A percentile compares a stretch with the other conserved stretches of the same genome.
Conservation (phyloP, 1,140 invertebrate species). For the Drosophila truncata region DNA sequence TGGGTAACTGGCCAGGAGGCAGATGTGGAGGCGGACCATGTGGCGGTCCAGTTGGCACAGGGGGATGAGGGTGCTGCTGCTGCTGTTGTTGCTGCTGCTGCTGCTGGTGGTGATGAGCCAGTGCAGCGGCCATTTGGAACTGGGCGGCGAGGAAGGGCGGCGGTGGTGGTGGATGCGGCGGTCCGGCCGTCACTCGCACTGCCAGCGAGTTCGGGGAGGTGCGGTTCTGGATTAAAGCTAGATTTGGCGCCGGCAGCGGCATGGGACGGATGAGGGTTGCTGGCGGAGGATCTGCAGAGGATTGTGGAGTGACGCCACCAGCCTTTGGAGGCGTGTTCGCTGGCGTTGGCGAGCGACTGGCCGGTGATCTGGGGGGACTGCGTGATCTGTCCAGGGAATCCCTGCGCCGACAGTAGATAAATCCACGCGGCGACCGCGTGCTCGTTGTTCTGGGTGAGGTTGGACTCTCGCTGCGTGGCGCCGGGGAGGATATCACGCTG, state of each 20-base stretch:
- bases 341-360: conserved; percentile 59
- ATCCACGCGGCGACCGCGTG: conserved; percentile 58
- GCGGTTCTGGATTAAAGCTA: conserved; percentile 74
- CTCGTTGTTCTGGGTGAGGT: conserved; percentile 42
- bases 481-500: conserved; percentile 71
- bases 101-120: conserved; percentile 85
- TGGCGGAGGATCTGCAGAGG: conserved; percentile 56
- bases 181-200: conserved; percentile 70
- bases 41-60: conserved; percentile 78
- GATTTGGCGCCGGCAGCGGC: conserved; percentile 71
- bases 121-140: conserved; percentile 89
- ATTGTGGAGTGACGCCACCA: background rate
- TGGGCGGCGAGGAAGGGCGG: conserved; percentile 90
- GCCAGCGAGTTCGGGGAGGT: conserved; percentile 60
- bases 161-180: conserved; percentile 81
- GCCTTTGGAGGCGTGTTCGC: conserved; percentile 53
- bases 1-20: conserved; percentile 85
- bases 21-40: conserved; percentile 86
- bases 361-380: conserved; percentile 76
- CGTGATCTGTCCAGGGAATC: conserved; percentile 77
- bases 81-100: conserved; percentile 84
- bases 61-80: conserved; percentile 75
- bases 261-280: conserved; percentile 85
- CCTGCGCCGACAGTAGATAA: conserved; percentile 70
- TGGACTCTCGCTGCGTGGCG: conserved; percentile 68